Base-by-base conservation (phyloP, 1,140 invertebrate species). In the Brachionus calyciflorus region DNA sequence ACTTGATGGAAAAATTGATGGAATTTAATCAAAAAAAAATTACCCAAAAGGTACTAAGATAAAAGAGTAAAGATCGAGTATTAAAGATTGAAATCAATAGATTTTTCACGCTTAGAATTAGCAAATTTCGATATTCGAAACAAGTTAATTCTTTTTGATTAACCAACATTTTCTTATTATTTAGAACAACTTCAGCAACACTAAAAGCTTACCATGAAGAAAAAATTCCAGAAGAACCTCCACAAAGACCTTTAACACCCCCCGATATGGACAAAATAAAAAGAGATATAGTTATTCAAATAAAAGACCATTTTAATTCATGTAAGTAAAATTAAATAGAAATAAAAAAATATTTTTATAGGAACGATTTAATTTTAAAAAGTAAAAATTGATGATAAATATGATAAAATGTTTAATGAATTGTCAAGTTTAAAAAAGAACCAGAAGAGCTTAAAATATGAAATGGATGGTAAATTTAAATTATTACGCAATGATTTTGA, bases 381-480 rank as follows among this genome's bases (percentile, higher is more conserved):
- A 70, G 65, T 70, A n/a, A 26, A 51, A 33, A 30, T 70, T 21
- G 44, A 70, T 46, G 65, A 70, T 26, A 70, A 70, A 48, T 70
- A 48, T 51, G 44, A 70, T 26, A 44, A 46, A 48, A 70, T 70
- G 65, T 70, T 70, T 33, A 46, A 70, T 28, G 65, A 70, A 33
- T 40, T 70, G 21, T 6, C 26, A n/a, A 21, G 44, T 10, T 33
- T 70, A n/a, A 48, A 51, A 48, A 48, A 70, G 37, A 70, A 28
- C 14, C 65, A 70, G 19, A 40, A 44, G 17, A n/a, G 46, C 7
- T 19, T 70, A 17, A 70, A 70, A 70, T 19, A 48, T 9, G 65
- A 70, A n/a, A 28, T 70, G 40, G 65, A 70, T 30, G 65, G 65
- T 46, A 48, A 51, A 28, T 70, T 70, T 30, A 70, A 70, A 46